Percentiles rank a stretch among this genome's conserved stretches.
These are phyloP conservation scores for Copidosoma floridanum DNA, from an alignment of 1,140 invertebrate species.

Conservation along the genomic window DNA sequence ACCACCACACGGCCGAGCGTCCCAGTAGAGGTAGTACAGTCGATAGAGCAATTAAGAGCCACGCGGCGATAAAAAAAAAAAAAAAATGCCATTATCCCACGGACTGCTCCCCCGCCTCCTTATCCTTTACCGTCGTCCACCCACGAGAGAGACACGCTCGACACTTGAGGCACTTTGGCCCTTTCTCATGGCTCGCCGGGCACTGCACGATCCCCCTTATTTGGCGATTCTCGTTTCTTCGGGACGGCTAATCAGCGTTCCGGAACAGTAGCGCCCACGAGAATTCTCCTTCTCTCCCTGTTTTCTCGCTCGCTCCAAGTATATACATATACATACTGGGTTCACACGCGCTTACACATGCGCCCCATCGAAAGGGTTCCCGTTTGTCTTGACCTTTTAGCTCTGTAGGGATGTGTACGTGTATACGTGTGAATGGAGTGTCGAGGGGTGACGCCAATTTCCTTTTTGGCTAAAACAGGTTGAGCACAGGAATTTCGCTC, in stretches of 20 bases:
- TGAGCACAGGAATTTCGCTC: too few species aligned
- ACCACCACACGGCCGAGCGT: too few species aligned
- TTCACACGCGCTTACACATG: constrained; percentile 15
- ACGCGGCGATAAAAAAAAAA: too few species aligned
- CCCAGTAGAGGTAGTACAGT: too few species aligned
- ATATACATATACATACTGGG: too few species aligned
- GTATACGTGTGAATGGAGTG: background rate
- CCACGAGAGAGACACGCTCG: too few species aligned
- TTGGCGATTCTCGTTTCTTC: too few species aligned
- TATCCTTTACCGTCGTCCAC: too few species aligned
- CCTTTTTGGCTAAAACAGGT: too few species aligned
- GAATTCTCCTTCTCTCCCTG: background rate
- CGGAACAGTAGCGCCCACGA: constrained; percentile 17
- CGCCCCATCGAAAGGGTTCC: background rate
- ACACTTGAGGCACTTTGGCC: too few species aligned
- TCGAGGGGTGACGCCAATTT: constrained; percentile 21
- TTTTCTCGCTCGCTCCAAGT: background rate
- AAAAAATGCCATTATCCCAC: constrained; percentile 17
- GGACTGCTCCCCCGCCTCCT: background rate
- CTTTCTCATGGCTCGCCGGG: too few species aligned
- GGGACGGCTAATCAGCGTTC: constrained; percentile 26
- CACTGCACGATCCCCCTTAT: too few species aligned
- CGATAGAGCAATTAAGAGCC: constrained; percentile 14
- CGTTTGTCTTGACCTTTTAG: constrained; percentile 1
- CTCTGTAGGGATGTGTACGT: background rate